These are phyloP conservation scores for Mugil cephalus DNA, from an alignment of 2,113 vertebrate genomes.

Conservation along the genomic window DNA sequence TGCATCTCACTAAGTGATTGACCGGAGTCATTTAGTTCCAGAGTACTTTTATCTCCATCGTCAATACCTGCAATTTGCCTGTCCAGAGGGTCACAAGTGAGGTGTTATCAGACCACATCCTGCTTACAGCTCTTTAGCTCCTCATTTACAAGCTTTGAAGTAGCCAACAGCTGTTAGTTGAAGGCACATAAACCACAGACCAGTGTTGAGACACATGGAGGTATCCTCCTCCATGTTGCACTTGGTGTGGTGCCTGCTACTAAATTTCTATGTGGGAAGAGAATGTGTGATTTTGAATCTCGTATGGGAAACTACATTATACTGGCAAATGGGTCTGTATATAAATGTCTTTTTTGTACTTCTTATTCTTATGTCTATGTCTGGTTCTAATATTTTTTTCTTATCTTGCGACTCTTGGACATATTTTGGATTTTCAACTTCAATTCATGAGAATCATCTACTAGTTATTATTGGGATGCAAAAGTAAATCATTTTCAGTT, in stretches of 20 bases:
- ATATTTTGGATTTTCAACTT: too few relatives aligned
- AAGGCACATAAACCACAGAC: slow-evolving; percentile 37
- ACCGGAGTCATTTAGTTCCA: not conserved
- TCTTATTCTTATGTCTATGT: too few relatives aligned
- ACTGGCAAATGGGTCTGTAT: too few relatives aligned
- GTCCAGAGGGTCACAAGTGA: slow-evolving; percentile 10
- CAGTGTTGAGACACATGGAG: slow-evolving; percentile 22
- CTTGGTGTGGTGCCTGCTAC: not conserved
- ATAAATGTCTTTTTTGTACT: too few relatives aligned
- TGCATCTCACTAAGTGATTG: too few relatives aligned
- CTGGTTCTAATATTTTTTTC: too few relatives aligned
- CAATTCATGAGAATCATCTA: too few relatives aligned
- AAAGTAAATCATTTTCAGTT: not conserved
- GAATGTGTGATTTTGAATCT: not conserved
- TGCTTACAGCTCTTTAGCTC: slow-evolving; percentile 37
- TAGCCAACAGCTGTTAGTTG: slow-evolving; percentile 64
- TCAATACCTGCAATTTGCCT: slow-evolving; percentile 30
- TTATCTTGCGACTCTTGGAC: too few relatives aligned
- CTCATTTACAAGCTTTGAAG: slow-evolving; percentile 70
- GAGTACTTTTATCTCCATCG: slow-evolving; percentile 24
- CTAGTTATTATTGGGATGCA: too few relatives aligned
- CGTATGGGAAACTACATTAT: too few relatives aligned
- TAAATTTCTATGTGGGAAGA: not conserved
- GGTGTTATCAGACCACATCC: slow-evolving; percentile 54
- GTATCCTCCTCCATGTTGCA: slow-evolving; percentile 24